These are phyloP conservation scores for Synergus itoensis DNA, from an alignment of 2,888 invertebrate species.

Conservation along the genomic window DNA sequence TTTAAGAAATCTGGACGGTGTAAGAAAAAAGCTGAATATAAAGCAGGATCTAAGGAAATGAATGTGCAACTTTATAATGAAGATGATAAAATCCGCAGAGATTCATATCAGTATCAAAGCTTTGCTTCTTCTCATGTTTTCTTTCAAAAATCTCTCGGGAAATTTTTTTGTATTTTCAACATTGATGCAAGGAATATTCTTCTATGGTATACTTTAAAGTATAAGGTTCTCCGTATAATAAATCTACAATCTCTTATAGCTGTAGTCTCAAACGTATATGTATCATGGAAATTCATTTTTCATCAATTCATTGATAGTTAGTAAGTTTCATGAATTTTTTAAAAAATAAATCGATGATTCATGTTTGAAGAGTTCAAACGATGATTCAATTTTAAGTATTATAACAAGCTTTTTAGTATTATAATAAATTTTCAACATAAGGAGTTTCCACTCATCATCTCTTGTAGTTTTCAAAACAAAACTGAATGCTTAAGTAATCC, in stretches of 20 bases:
- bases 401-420: neutral
- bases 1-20: neutral
- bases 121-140: neutral
- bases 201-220: neutral
- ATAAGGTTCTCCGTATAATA: too few relatives aligned
- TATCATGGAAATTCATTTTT: too few relatives aligned
- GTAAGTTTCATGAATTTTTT: too few relatives aligned
- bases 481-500: conserved; percentile 4
- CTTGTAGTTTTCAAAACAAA: conserved; percentile 11
- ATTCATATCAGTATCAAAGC: neutral
- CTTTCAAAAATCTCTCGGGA: neutral
- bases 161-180: neutral
- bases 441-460: neutral
- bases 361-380: too few relatives aligned
- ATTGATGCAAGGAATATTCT: neutral
- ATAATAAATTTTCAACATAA: neutral
- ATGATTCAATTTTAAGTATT: neutral
- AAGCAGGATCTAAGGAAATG: neutral
- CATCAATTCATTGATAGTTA: too few relatives aligned
- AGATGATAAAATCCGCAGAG: neutral
- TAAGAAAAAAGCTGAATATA: neutral
- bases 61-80: neutral
- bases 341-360: too few relatives aligned
- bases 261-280: too few relatives aligned
- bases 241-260: too few relatives aligned